phyloP scores from a whole-genome alignment of 2,113 vertebrate species.

The Lontra canadensis region DNA sequence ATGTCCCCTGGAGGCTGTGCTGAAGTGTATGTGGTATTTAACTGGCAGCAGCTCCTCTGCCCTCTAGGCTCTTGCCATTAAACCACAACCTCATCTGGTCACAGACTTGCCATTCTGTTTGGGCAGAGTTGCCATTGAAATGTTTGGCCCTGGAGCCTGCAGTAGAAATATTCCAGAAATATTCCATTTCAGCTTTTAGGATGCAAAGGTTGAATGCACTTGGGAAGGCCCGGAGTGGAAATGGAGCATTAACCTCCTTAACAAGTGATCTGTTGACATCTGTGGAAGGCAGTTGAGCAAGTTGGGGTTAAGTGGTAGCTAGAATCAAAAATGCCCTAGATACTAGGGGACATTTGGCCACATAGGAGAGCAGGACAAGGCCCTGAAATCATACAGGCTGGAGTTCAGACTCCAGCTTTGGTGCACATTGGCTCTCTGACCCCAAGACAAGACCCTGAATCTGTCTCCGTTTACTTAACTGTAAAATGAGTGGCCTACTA shows the following conservation, averaged over 20 bases:
- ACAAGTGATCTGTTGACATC: neutral
- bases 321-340: neutral
- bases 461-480: neutral
- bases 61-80: neutral
- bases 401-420: neutral
- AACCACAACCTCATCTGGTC: neutral
- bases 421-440: neutral
- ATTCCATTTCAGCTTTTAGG: conserved; percentile 29
- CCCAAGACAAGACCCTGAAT: neutral
- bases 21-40: neutral
- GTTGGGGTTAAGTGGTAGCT: neutral
- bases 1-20: neutral
- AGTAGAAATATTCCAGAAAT: conserved; percentile 45
- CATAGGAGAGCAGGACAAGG: neutral
- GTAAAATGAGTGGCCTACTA: neutral
- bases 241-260: neutral
- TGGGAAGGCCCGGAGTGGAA: conserved; percentile 28
- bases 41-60: conserved; percentile 28
- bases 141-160: neutral
- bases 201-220: neutral
- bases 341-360: neutral
- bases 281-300: neutral
- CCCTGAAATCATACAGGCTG: neutral
- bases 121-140: conserved; percentile 42
- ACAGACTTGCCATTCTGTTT: conserved; percentile 39